Percentiles rank a stretch among this genome's conserved stretches.
phyloP scores from a whole-genome alignment of 2,888 invertebrate genomes.

The Athrips mouffetella region DNA sequence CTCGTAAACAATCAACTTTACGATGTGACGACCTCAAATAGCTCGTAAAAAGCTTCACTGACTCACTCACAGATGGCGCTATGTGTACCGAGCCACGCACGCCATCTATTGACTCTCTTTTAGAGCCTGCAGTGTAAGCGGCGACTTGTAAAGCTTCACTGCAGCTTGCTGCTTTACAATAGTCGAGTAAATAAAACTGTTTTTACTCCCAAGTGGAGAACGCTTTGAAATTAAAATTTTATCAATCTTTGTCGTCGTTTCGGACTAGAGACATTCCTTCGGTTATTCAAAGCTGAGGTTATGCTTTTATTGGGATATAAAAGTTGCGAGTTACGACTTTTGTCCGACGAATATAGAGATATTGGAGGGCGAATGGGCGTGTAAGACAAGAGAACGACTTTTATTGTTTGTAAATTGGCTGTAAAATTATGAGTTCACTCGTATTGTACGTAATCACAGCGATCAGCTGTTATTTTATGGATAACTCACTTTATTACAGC shows the following conservation, averaged over 20 bases:
- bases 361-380: conserved; percentile 72
- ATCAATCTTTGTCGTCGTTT: background rate
- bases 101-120: conserved; percentile 54
- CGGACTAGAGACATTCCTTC: conserved; percentile 38
- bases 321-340: conserved; percentile 70
- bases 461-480: conserved; percentile 74
- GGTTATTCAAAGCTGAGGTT: conserved; percentile 38
- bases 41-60: conserved; percentile 67
- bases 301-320: conserved; percentile 76
- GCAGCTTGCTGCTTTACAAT: background rate
- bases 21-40: conserved; percentile 66
- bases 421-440: conserved; percentile 77
- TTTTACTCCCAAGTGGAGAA: background rate
- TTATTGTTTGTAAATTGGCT: conserved; percentile 80
- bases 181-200: background rate
- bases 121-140: conserved; percentile 4
- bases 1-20: conserved; percentile 68
- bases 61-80: conserved; percentile 67
- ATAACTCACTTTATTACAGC: conserved; percentile 69
- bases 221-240: background rate
- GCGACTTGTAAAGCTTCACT: background rate
- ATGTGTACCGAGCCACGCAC: conserved; percentile 38
- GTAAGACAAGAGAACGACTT: conserved; percentile 74
- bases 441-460: conserved; percentile 71
- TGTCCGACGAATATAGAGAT: conserved; percentile 71